Conservation (phyloP, 2,797 vertebrate species). For the Rhyacichthys aspro region DNA sequence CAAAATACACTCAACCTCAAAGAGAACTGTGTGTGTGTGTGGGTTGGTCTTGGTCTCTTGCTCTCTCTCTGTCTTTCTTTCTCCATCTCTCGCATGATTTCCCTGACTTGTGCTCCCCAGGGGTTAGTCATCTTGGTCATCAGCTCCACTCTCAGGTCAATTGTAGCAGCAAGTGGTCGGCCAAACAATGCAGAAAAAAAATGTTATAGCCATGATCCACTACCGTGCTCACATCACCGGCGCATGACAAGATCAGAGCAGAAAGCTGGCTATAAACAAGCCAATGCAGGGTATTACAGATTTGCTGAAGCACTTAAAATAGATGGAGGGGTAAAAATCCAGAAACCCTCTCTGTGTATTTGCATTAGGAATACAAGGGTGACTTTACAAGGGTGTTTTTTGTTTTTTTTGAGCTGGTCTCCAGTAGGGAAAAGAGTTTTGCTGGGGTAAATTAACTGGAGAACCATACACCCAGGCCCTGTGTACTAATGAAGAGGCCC, state of each 20-base stretch:
- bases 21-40: slow-evolving; percentile 34
- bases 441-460: slow-evolving; percentile 80
- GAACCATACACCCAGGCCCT: slow-evolving; percentile 74
- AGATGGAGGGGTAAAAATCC: slow-evolving; percentile 51
- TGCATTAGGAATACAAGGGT: slow-evolving; percentile 43
- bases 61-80: slow-evolving; percentile 68
- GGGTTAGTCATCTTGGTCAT: slow-evolving; percentile 77
- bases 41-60: slow-evolving; percentile 56
- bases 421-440: slow-evolving; percentile 67
- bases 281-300: slow-evolving; percentile 64
- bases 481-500: slow-evolving; percentile 82
- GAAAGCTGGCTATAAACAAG: slow-evolving; percentile 72
- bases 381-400: too few relatives aligned
- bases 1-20: slow-evolving; percentile 40
- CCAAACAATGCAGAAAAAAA: slow-evolving; percentile 74
- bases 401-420: slow-evolving; percentile 48
- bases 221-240: slow-evolving; percentile 52
- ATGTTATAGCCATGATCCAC: slow-evolving; percentile 49
- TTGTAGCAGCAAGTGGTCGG: slow-evolving; percentile 78
- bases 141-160: slow-evolving; percentile 78
- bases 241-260: slow-evolving; percentile 68
- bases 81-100: slow-evolving; percentile 75
- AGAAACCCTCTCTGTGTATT: slow-evolving; percentile 45
- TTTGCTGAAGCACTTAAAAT: slow-evolving; percentile 62
- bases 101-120: slow-evolving; percentile 68